phyloP scores from a whole-genome alignment of 2,797 vertebrate genomes.

The Lophotriccus pileatus region DNA sequence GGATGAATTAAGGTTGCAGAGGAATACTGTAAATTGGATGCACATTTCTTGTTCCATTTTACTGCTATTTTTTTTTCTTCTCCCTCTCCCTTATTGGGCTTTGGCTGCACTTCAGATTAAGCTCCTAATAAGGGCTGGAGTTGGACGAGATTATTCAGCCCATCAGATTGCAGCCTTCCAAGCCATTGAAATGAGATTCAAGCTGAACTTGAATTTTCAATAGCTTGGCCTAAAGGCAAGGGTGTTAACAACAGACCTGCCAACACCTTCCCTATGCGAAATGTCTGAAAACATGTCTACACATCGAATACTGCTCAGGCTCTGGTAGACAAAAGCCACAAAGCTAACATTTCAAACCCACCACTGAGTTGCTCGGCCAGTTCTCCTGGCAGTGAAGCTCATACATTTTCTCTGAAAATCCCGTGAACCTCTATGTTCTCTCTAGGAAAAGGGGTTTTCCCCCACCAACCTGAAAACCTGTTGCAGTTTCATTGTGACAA shows the following conservation, averaged over 20 bases:
- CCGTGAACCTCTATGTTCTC: neutral
- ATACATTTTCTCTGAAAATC: neutral
- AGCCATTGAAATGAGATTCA: constrained; percentile 53
- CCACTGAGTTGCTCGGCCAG: neutral
- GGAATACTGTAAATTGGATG: constrained; percentile 55
- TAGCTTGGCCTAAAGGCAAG: constrained; percentile 56
- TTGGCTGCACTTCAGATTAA: constrained; percentile 51
- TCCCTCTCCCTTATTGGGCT: neutral
- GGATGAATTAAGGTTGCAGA: constrained; percentile 47
- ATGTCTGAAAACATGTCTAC: constrained; percentile 49
- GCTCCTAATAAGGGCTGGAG: constrained; percentile 63
- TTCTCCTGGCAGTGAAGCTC: neutral
- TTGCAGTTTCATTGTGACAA: neutral
- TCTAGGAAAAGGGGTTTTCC: neutral
- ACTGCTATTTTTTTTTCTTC: neutral
- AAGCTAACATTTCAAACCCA: neutral
- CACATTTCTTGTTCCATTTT: constrained; percentile 62
- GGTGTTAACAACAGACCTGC: constrained; percentile 63
- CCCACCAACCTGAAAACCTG: neutral
- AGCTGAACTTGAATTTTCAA: constrained; percentile 66
- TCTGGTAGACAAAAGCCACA: constrained; percentile 58
- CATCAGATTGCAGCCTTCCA: constrained; percentile 56
- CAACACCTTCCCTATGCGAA: constrained; percentile 49
- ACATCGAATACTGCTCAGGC: constrained; percentile 18
- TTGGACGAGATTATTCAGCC: constrained; percentile 36